A percentile compares a stretch with the other conserved stretches of the same genome.
These are phyloP conservation scores for Watsonalla binaria DNA, from an alignment of 2,888 invertebrate genomes.

Conservation along the genomic window DNA sequence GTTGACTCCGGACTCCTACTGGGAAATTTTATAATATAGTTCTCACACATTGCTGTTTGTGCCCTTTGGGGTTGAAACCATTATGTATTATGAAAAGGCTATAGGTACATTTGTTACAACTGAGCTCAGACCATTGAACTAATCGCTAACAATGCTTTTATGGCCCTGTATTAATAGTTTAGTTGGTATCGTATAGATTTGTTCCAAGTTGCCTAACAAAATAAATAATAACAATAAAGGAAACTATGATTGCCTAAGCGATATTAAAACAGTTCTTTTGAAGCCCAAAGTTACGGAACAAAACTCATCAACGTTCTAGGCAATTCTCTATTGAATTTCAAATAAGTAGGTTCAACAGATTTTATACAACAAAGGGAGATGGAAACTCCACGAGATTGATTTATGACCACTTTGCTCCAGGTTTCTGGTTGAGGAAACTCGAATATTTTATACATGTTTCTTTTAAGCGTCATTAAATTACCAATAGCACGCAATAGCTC, in stretches of 20 bases:
- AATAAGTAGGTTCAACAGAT: not conserved
- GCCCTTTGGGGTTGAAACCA: no score
- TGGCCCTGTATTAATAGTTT: no score
- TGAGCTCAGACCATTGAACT: no score
- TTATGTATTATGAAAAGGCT: no score
- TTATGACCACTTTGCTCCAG: constrained; percentile 44
- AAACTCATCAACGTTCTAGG: not conserved
- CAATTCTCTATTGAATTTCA: not conserved
- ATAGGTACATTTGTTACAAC: no score
- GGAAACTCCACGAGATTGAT: constrained; percentile 18
- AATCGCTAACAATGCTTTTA: no score
- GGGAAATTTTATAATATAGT: no score
- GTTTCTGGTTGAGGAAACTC: constrained; percentile 23
- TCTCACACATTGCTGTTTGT: no score
- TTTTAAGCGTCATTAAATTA: not conserved
- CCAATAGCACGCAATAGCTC: not conserved
- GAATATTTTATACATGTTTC: not conserved
- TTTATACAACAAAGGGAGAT: not conserved
- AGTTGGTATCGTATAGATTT: not conserved
- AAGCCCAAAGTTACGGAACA: not conserved
- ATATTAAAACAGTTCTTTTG: constrained; percentile 9
- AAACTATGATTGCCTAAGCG: constrained; percentile 14
- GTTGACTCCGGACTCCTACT: no score
- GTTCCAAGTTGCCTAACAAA: not conserved
- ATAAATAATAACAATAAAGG: constrained; percentile 13